Evolutionary conservation across 2,113 vertebrate genomes (phyloP).

Genomic region (Pterophyllum scalare): DNA sequence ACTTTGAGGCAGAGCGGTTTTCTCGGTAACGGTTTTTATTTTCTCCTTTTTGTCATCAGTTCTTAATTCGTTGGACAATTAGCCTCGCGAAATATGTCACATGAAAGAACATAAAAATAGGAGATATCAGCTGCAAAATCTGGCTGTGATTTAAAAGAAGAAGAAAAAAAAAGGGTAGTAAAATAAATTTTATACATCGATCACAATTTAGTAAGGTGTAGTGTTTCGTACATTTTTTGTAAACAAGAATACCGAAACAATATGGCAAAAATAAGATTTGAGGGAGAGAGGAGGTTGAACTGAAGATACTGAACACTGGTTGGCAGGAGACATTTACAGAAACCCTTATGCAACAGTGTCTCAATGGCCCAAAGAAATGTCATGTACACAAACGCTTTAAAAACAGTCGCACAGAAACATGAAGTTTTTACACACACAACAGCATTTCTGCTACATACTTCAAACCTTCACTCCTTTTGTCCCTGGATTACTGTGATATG

Average conservation of each 20-base stretch:
- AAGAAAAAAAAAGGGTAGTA: constrained; percentile 36
- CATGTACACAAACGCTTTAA: constrained; percentile 49
- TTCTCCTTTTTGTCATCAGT: constrained; percentile 76
- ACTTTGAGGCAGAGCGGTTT: not conserved
- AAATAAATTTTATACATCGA: constrained; percentile 64
- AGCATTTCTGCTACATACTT: constrained; percentile 77
- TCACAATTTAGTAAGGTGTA: constrained; percentile 68
- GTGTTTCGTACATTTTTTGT: constrained; percentile 81
- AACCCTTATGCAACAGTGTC: constrained; percentile 31
- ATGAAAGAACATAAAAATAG: constrained; percentile 73
- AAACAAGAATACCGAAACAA: constrained; percentile 73
- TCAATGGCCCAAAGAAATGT: constrained; percentile 45
- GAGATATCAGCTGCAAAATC: constrained; percentile 75
- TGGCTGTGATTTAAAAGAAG: constrained; percentile 55
- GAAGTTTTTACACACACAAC: constrained; percentile 54
- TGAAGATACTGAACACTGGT: constrained; percentile 68
- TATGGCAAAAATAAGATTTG: constrained; percentile 52
- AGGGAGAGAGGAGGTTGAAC: constrained; percentile 33
- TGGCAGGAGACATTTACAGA: constrained; percentile 65
- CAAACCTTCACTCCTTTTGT: constrained; percentile 60
- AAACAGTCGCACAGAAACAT: constrained; percentile 60
- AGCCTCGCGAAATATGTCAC: constrained; percentile 72
- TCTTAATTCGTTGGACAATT: constrained; percentile 80
- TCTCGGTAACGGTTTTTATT: constrained; percentile 71
- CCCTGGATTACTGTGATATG: constrained; percentile 81